These are phyloP conservation scores for Pachypanchax playfairii DNA, from an alignment of 2,113 vertebrate species.

Conservation along the genomic window DNA sequence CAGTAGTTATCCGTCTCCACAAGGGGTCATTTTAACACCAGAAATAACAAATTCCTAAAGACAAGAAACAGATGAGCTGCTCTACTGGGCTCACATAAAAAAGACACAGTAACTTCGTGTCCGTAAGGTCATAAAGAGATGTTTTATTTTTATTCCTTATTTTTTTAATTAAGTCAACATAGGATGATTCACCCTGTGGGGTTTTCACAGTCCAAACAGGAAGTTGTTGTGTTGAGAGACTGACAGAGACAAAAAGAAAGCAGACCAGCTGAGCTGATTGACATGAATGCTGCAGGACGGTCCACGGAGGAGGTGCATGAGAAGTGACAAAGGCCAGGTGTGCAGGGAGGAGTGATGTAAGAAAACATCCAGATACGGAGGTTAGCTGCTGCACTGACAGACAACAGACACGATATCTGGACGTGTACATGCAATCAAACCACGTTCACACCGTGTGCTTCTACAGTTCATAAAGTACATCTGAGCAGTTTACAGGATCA, in stretches of 20 bases:
- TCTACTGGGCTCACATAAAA: constrained; percentile 34
- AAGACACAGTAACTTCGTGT: constrained; percentile 24
- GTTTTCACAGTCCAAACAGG: constrained; percentile 60
- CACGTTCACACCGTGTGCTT: constrained; percentile 4
- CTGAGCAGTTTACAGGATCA: constrained; percentile 2
- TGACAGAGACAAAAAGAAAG: constrained; percentile 5
- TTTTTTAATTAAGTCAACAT: background rate
- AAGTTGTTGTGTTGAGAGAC: constrained; percentile 38
- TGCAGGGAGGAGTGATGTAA: constrained; percentile 11
- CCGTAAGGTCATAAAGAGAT: constrained; percentile 3
- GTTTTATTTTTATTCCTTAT: background rate
- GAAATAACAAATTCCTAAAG: constrained; percentile 24
- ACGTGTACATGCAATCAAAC: constrained; percentile 12
- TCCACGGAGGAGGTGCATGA: constrained; percentile 18
- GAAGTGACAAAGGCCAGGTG: constrained; percentile 44
- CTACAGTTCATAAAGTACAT: constrained; percentile 2
- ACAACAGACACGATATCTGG: constrained; percentile 8
- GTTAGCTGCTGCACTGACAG: constrained; percentile 4
- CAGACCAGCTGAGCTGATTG: constrained; percentile 12
- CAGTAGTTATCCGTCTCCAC: constrained; percentile 53
- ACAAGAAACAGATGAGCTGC: background rate
- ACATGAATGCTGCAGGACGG: background rate
- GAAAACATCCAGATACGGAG: constrained; percentile 12
- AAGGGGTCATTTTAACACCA: constrained; percentile 64
- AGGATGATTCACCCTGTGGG: constrained; percentile 20